phyloP scores from a whole-genome alignment of 1,140 invertebrate species.

The Bombyx mori region ASM3026992v2 NC_085123.1:5064001-5064500 shows the following conservation, averaged over 20 bases:
- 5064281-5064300: constrained; percentile 8
- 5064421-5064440: not conserved
- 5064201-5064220: constrained; percentile 12
- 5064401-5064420: not conserved
- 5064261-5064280: constrained; percentile 6
- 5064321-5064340: constrained; percentile 13
- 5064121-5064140: constrained; percentile 18
- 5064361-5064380: not conserved
- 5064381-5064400: not conserved
- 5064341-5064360: not conserved
- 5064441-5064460: too few species aligned
- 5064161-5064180: constrained; percentile 78
- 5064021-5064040: too few species aligned
- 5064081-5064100: constrained; percentile 46
- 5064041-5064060: too few species aligned
- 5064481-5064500: too few species aligned
- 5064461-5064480: too few species aligned
- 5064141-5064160: constrained; percentile 74
- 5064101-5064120: constrained; percentile 68
- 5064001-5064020: too few species aligned
- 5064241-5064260: constrained; percentile 17
- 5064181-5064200: constrained; percentile 58
- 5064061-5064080: too few species aligned
- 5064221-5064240: constrained; percentile 8
- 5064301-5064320: constrained; percentile 8